These are phyloP conservation scores for Corythornis cristatus DNA, from an alignment of 2,113 vertebrate genomes.

Conservation along the genomic window DNA sequence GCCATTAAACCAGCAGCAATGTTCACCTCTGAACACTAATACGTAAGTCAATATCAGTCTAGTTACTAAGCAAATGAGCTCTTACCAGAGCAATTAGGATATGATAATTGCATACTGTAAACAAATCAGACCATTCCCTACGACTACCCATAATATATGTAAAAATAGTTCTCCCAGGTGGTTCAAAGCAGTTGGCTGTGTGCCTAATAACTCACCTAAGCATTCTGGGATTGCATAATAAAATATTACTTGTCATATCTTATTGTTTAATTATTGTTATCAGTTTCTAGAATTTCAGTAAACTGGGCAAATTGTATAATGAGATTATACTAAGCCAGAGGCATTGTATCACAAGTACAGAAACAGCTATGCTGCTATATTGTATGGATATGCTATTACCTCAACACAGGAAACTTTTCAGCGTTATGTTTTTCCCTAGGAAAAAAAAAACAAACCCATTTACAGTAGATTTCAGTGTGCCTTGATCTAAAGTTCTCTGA, in stretches of 20 bases:
- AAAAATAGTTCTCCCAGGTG: constrained; percentile 50
- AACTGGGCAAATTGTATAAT: background rate
- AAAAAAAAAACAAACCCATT: background rate
- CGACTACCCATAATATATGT: background rate
- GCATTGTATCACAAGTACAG: background rate
- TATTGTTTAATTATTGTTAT: constrained; percentile 50
- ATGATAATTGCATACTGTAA: background rate
- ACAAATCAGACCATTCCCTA: background rate
- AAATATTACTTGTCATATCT: constrained; percentile 18
- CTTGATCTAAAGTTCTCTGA: background rate
- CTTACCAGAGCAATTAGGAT: background rate
- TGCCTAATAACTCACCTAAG: constrained; percentile 8
- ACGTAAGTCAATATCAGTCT: background rate
- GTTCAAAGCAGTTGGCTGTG: constrained; percentile 18
- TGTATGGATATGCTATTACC: background rate
- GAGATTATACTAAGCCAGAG: background rate
- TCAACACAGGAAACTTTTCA: background rate
- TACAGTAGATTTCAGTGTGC: background rate
- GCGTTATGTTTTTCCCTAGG: background rate
- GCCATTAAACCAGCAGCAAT: background rate
- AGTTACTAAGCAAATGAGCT: constrained; percentile 11
- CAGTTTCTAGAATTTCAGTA: constrained; percentile 28
- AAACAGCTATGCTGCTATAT: background rate
- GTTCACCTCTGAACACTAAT: background rate
- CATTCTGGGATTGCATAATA: constrained; percentile 18